Percentiles rank a stretch among this genome's conserved stretches.
phyloP scores from a whole-genome alignment of 2,797 vertebrate species.

The Pangasius mekongensis region DNA sequence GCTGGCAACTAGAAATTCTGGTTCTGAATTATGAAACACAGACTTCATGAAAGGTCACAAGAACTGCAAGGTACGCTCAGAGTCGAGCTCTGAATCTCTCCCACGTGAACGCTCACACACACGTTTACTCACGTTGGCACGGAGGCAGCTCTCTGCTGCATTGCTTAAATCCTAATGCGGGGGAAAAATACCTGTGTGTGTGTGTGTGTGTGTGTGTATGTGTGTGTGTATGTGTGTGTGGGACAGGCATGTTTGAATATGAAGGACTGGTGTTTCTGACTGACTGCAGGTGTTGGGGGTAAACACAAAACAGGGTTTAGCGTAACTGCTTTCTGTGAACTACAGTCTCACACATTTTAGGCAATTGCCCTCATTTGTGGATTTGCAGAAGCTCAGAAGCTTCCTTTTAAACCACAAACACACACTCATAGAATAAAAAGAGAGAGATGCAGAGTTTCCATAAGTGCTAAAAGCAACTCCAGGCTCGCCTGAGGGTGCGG shows the following conservation, averaged over 20 bases:
- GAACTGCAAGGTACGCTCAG: constrained; percentile 37
- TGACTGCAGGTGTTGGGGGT: background rate
- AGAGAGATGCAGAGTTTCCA: constrained; percentile 31
- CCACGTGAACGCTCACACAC: constrained; percentile 51
- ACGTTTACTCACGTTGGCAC: constrained; percentile 47
- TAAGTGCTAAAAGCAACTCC: constrained; percentile 36
- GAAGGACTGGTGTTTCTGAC: background rate
- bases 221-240: constrained; percentile 9
- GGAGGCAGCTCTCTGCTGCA: constrained; percentile 36
- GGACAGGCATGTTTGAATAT: background rate
- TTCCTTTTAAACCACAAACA: background rate
- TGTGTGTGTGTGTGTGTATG: constrained; percentile 13
- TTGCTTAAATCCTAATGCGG: constrained; percentile 42
- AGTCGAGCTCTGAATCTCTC: constrained; percentile 37
- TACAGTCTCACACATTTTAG: background rate
- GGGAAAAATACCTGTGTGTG: constrained; percentile 12
- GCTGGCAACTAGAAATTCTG: constrained; percentile 33
- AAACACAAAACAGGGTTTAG: constrained; percentile 27
- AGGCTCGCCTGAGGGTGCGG: constrained; percentile 43
- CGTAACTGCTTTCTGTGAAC: background rate
- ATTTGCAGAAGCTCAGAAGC: background rate
- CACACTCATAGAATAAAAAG: background rate
- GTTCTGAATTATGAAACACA: constrained; percentile 53
- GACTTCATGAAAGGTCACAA: constrained; percentile 51
- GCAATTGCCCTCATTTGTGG: constrained; percentile 15